phyloP scores from a whole-genome alignment of 1,140 invertebrate genomes.

The Sitophilus oryzae region DNA sequence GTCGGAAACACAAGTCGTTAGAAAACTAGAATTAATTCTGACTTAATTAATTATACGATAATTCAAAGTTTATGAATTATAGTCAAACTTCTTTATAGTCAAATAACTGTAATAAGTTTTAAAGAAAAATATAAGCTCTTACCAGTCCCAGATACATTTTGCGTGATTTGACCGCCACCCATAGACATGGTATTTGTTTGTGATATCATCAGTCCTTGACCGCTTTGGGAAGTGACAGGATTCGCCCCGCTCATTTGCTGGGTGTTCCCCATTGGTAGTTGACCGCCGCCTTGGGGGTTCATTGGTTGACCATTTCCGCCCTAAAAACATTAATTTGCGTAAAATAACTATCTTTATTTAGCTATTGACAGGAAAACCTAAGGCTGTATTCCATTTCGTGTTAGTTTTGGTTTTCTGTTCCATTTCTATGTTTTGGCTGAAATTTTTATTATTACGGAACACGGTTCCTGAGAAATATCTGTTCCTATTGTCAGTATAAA shows the following conservation, averaged over 20 bases:
- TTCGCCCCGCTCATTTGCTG: slow-evolving; percentile 40
- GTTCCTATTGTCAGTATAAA: too few relatives aligned
- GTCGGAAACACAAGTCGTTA: too few relatives aligned
- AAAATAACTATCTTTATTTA: too few relatives aligned
- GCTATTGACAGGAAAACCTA: too few relatives aligned
- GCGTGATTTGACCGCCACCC: slow-evolving; percentile 57
- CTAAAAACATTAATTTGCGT: slow-evolving; percentile 21
- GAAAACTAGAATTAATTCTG: too few relatives aligned
- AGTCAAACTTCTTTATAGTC: too few relatives aligned
- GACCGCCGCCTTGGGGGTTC: slow-evolving; percentile 35
- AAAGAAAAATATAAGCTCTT: not conserved
- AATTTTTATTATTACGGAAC: not conserved
- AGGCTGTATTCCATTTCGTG: too few relatives aligned
- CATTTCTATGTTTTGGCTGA: not conserved
- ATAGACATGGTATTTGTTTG: slow-evolving; percentile 57
- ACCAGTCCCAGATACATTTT: slow-evolving; percentile 46
- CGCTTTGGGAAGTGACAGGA: slow-evolving; percentile 45
- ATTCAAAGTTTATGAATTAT: too few relatives aligned
- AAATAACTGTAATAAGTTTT: too few relatives aligned
- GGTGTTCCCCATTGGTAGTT: slow-evolving; percentile 29
- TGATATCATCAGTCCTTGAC: slow-evolving; percentile 52
- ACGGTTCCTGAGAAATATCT: too few relatives aligned
- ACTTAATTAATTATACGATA: too few relatives aligned
- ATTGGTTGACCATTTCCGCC: slow-evolving; percentile 32
- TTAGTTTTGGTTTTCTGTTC: not conserved